Evolutionary conservation across 1,140 invertebrate genomes (phyloP).

Genomic region (Zaprionus nigranus): DNA sequence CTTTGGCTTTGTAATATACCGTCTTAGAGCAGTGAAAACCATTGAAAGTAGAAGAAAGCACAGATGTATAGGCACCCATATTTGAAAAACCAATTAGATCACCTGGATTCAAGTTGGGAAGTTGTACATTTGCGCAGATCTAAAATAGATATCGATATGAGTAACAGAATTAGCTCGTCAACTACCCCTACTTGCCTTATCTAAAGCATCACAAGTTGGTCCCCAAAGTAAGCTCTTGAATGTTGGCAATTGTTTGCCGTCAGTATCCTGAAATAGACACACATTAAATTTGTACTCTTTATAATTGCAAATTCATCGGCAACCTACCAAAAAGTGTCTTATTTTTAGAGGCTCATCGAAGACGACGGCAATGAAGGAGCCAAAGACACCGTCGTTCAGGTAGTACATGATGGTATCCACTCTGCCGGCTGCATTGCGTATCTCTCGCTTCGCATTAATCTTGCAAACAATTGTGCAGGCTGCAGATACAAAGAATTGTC

Average conservation of each 20-base stretch:
- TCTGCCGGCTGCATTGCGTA: conserved; percentile 85
- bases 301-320: background rate
- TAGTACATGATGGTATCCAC: conserved; percentile 94
- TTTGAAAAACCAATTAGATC: conserved; percentile 95
- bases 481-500: conserved; percentile 96
- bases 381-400: conserved; percentile 99
- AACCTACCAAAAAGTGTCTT: conserved; percentile 62
- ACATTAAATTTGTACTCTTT: background rate
- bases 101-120: conserved; percentile 92
- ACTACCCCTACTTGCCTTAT: conserved; percentile 87
- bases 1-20: conserved; percentile 62
- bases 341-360: conserved; percentile 90
- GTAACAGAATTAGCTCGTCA: background rate
- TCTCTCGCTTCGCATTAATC: conserved; percentile 92
- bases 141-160: conserved; percentile 5
- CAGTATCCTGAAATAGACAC: conserved; percentile 30
- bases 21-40: conserved; percentile 88
- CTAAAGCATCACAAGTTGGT: conserved; percentile 97
- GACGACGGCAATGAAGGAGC: conserved; percentile 98
- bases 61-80: conserved; percentile 97
- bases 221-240: conserved; percentile 92
- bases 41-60: conserved; percentile 95
- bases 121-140: conserved; percentile 86
- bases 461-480: conserved; percentile 96
- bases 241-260: conserved; percentile 43